Percentiles rank a stretch among this genome's conserved stretches.
phyloP scores from a whole-genome alignment of 2,888 invertebrate species.

The Drosophila pseudotalamancana region DNA sequence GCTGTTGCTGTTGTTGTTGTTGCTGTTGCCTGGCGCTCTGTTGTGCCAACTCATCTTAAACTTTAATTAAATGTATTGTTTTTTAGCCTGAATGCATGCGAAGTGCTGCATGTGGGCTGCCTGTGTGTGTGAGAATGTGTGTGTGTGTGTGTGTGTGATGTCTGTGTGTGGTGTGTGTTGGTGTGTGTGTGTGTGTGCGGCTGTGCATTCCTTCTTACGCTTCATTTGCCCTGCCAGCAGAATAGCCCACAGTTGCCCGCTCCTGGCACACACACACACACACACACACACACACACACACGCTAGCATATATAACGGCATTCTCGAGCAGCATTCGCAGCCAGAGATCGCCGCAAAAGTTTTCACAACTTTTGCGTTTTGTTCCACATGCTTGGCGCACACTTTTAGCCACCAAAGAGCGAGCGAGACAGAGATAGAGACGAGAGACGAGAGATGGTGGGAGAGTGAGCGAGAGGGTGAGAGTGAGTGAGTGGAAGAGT shows the following conservation, averaged over 20 bases:
- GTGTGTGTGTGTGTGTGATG: conserved; percentile 4
- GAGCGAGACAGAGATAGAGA: conserved; percentile 3
- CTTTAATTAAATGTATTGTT: conserved; percentile 79
- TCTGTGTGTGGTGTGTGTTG: conserved; percentile 12
- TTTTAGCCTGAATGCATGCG: conserved; percentile 39
- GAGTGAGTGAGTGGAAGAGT: not conserved
- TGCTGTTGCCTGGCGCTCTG: conserved; percentile 21
- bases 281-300: too few relatives aligned
- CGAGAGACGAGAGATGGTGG: not conserved
- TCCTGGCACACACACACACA: not conserved
- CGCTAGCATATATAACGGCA: conserved; percentile 10
- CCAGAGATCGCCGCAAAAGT: conserved; percentile 75
- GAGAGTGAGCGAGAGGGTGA: not conserved
- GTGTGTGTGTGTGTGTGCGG: conserved; percentile 16
- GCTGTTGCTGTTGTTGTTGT: conserved; percentile 3
- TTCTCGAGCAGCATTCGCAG: conserved; percentile 27
- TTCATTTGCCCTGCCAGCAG: conserved; percentile 60
- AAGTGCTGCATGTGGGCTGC: conserved; percentile 4
- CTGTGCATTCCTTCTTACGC: conserved; percentile 55
- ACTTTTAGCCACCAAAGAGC: conserved; percentile 52
- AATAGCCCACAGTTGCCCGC: conserved; percentile 5
- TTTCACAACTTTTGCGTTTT: conserved; percentile 73
- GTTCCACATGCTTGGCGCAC: conserved; percentile 76
- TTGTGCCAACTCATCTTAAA: conserved; percentile 73
- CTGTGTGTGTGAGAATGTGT: conserved; percentile 2